Conservation (phyloP, 2,888 invertebrate genomes). For the Argynnis bischoffii region DNA sequence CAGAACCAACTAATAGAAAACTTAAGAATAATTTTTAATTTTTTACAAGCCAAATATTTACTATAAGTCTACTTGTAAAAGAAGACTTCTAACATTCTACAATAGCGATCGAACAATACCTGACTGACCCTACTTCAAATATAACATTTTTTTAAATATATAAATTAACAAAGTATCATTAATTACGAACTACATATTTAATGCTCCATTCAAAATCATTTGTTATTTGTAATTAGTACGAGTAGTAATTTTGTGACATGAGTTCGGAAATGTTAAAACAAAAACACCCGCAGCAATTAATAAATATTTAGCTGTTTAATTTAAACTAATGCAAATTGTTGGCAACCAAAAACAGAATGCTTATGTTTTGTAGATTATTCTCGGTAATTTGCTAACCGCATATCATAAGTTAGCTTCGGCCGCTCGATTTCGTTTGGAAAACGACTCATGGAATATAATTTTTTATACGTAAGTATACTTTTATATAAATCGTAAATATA, state of each 20-base stretch:
- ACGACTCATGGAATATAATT: background rate
- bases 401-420: background rate
- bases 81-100: too few species aligned
- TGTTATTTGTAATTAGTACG: constrained; percentile 29
- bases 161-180: background rate
- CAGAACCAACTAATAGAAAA: too few species aligned
- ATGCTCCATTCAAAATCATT: constrained; percentile 27
- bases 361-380: constrained; percentile 34
- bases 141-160: too few species aligned
- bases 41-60: too few species aligned
- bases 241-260: constrained; percentile 24
- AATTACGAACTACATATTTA: constrained; percentile 20
- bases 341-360: constrained; percentile 29
- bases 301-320: constrained; percentile 37
- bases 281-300: constrained; percentile 33
- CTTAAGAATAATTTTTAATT: too few species aligned
- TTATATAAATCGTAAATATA: too few species aligned
- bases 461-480: background rate
- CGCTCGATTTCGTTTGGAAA: background rate
- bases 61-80: too few species aligned
- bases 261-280: constrained; percentile 26
- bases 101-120: too few species aligned
- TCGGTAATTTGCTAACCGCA: constrained; percentile 24
- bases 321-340: constrained; percentile 35
- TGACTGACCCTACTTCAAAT: too few species aligned